Evolutionary conservation across 2,888 invertebrate species (phyloP), one percentile per base, ranked within the genome.

Genomic region (Trichopoda pennipes): DNA sequence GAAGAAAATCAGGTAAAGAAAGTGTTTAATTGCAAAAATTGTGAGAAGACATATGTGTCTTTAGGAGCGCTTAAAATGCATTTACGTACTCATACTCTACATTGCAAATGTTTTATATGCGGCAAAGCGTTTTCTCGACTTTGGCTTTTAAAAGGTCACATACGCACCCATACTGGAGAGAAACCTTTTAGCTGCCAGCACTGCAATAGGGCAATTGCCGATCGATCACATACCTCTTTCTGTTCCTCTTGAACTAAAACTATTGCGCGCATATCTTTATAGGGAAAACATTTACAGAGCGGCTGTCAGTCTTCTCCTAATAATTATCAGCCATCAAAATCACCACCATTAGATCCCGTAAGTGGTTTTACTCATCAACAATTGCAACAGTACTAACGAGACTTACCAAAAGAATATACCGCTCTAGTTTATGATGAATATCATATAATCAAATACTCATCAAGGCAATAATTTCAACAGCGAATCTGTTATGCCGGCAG

Each of bases 21-120:
- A 91, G 95, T 97, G 9, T 98, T 98, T 92, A 96, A 95, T 88
- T 99, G 99, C 93, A 98, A 98, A 90, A 96, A 96, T 91, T 99
- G 99, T 92, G 96, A 97, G 83, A 99, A 99, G 91, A 96, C 97
- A 28, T 99, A 99, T 92, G 96, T 97, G 16, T 97, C 97, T 0
- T 92, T 98, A 85, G 99, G 99, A 1, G 99, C 99, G 0, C 93
- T 99, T 16, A 99, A 99, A 92, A 99, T 99, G 99, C 99, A 99
- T 92, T 98, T 99, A 86, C 94, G 99, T 84, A 99, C 99, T 6
- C 99, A 99, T 92, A 99, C 99, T 2, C 92, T 99, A 87, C 99
- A 99, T 16, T 99, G 98, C 93, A 98, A 98, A 91, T 99, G 99
- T 88, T 95, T 96, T 86, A 93, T 98, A 55, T 99, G 99, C 90